Evolutionary conservation across 2,888 invertebrate genomes (phyloP), one percentile per base, ranked within the genome.

Genomic region (Ectemnius lituratus): DNA sequence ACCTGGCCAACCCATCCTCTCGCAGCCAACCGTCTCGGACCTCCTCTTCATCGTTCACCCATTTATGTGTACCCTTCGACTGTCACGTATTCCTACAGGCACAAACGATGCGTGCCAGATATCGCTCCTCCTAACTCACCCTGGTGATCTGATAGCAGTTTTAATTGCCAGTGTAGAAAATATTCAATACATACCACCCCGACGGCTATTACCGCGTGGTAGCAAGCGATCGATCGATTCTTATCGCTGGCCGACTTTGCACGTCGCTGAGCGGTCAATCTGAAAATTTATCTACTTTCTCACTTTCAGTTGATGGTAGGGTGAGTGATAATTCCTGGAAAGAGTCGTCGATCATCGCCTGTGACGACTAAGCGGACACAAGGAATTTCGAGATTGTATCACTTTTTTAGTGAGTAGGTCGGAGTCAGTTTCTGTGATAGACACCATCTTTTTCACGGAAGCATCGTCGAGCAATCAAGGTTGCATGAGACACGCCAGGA

Each of bases 401-500:
- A 37, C 8, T 11, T 37, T 11, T 37, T 37, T 37, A 37, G 37
- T 4, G 37, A 37, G 28, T 6, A 37, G 28, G 5, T 37, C 8
- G 5, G 5, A 37, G 28, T 37, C 0, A 11, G 8, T 37, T 37
- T 37, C 2, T 37, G 8, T 8, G 8, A 11, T 1, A 6, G 37
- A 37, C 8, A 37, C 37, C 37, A 37, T 8, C 23, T 37, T 37
- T 37, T 37, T 37, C 5, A 37, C 37, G 37, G 37, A 37, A 37
- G 37, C 8, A 11, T 37, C 37, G 37, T 11, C 23, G 23, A 11
- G 8, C 37, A 37, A 82, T 84, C 81, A 73, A 73, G 75, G 75
- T 84, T 80, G 85, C 84, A 86, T 84, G 84, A 83, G 76, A 67
- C 84, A 85, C 84, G 84, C 80, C 67, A 74, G 72, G 59, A n/a